Evolutionary conservation across 2,888 invertebrate species (phyloP).

Genomic region (Archaeoteleia sp.): DNA sequence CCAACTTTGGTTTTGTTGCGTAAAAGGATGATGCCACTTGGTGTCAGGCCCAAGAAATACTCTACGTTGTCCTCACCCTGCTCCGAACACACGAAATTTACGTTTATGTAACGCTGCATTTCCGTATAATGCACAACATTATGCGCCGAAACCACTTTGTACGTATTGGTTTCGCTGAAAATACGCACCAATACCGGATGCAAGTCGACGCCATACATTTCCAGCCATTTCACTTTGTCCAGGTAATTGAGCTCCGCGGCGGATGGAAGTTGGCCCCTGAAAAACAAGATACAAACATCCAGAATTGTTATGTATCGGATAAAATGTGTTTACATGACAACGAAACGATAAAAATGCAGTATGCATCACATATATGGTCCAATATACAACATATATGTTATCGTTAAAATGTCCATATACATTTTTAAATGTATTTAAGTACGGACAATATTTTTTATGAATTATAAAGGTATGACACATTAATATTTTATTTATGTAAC

Average conservation of each 20-base stretch:
- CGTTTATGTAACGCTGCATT: conserved; percentile 8
- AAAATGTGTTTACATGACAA: conserved; percentile 20
- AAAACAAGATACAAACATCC: no score
- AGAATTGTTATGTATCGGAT: no score
- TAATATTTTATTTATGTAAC: no score
- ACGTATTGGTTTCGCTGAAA: conserved; percentile 15
- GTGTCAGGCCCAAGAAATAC: conserved; percentile 96
- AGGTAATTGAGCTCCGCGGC: conserved; percentile 95
- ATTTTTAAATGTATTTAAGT: no score
- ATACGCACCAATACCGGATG: conserved; percentile 93
- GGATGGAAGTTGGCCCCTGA: conserved; percentile 91
- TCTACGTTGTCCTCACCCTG: conserved; percentile 97
- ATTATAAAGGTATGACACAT: no score
- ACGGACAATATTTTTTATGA: no score
- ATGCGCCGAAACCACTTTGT: not conserved
- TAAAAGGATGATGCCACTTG: conserved; percentile 95
- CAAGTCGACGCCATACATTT: conserved; percentile 98
- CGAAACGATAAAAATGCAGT: conserved; percentile 17
- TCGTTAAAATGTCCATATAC: no score
- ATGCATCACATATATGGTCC: no score
- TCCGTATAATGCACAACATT: not conserved
- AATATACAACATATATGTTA: no score
- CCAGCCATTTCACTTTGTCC: conserved; percentile 98
- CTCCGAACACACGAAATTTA: conserved; percentile 5
- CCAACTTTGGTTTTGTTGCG: conserved; percentile 97